Evolutionary conservation across 2,113 vertebrate species (phyloP).

Genomic region (Pachyramphus minor): DNA sequence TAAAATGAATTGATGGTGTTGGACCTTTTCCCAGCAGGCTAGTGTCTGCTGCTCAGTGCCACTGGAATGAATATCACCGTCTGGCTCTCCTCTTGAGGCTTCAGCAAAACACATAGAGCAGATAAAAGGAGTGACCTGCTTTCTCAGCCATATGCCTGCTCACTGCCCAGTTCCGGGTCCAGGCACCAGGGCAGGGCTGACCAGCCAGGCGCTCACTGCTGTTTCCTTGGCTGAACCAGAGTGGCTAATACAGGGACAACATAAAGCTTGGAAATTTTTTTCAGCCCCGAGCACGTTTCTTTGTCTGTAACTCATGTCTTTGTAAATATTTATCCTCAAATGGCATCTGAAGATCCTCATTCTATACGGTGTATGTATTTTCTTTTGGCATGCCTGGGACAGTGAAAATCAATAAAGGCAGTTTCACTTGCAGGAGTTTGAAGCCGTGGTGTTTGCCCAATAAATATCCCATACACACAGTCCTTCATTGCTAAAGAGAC

Average conservation of each 20-base stretch:
- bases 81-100: neutral
- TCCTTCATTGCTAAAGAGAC: neutral
- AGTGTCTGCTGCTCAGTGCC: accelerated
- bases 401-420: neutral
- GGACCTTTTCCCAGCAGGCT: constrained; percentile 18
- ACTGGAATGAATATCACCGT: neutral
- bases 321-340: neutral
- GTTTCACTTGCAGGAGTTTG: neutral
- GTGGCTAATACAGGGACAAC: neutral
- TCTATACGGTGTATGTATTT: neutral
- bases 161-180: neutral
- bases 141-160: neutral
- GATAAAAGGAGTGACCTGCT: neutral
- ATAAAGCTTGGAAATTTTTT: neutral
- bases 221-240: neutral
- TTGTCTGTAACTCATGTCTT: neutral
- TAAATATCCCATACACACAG: neutral
- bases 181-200: neutral
- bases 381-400: neutral
- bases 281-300: neutral
- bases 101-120: neutral
- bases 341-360: neutral
- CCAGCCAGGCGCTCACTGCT: neutral
- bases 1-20: neutral
- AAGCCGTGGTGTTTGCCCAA: neutral